These are phyloP conservation scores for Austrolebias charrua DNA, from an alignment of 2,797 vertebrate genomes.

Conservation along the genomic window DNA sequence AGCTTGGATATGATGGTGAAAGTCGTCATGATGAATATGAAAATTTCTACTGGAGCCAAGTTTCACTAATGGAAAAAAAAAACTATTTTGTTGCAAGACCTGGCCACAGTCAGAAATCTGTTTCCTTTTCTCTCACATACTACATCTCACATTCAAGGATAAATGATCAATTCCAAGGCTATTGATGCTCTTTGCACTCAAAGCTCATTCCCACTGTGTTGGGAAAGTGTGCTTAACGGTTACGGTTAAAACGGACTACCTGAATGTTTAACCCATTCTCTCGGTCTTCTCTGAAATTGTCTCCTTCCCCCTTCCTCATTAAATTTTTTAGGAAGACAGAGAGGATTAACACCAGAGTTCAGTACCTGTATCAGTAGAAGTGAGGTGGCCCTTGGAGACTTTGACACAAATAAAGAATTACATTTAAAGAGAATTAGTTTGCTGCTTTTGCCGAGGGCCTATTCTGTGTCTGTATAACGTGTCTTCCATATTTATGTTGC, in stretches of 20 bases:
- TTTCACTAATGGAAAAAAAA: slow-evolving; percentile 34
- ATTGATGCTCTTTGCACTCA: slow-evolving; percentile 36
- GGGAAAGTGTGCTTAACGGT: slow-evolving; percentile 27
- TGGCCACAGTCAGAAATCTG: slow-evolving; percentile 30
- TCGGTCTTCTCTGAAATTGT: slow-evolving; percentile 9
- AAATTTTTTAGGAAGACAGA: slow-evolving; percentile 27
- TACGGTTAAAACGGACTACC: slow-evolving; percentile 34
- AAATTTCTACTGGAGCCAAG: slow-evolving; percentile 58
- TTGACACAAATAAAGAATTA: slow-evolving; percentile 49
- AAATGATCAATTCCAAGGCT: slow-evolving; percentile 22
- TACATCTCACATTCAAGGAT: slow-evolving; percentile 51
- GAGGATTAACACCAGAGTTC: slow-evolving; percentile 9
- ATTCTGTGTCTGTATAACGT: slow-evolving; percentile 35
- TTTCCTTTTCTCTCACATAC: slow-evolving; percentile 28
- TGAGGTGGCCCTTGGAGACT: slow-evolving; percentile 11
- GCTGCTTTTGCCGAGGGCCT: slow-evolving; percentile 32
- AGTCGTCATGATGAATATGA: slow-evolving; percentile 58
- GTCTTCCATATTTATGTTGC: slow-evolving; percentile 65
- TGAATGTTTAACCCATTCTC: slow-evolving; percentile 42
- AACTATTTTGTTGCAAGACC: slow-evolving; percentile 21
- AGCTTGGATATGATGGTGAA: slow-evolving; percentile 38
- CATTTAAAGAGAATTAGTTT: slow-evolving; percentile 26
- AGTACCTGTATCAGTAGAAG: slow-evolving; percentile 1
- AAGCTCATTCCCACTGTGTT: slow-evolving; percentile 24
- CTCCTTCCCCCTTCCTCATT: slow-evolving; percentile 30